Evolutionary conservation across 1,140 invertebrate genomes (phyloP).

Genomic region (Drosophila trapezifrons): DNA sequence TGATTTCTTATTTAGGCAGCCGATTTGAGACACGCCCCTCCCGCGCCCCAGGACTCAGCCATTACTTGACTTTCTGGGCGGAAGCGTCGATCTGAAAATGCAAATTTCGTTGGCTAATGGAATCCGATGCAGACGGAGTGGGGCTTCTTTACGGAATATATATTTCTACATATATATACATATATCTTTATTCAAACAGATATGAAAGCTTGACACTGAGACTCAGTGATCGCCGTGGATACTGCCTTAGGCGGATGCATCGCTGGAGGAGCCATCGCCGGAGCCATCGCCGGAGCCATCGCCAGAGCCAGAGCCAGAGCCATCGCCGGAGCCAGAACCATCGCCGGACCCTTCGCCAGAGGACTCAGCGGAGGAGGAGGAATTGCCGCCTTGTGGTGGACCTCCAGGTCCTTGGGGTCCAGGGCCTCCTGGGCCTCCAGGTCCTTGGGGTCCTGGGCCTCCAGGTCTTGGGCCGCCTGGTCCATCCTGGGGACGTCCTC

Average conservation of each 20-base stretch:
- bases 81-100: constrained; percentile 24
- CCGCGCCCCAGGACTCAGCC: constrained; percentile 2
- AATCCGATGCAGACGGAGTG: constrained; percentile 6
- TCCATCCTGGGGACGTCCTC: too few species aligned
- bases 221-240: not conserved
- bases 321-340: too few species aligned
- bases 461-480: too few species aligned
- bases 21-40: constrained; percentile 53
- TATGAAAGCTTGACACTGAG: not conserved
- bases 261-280: constrained; percentile 2
- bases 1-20: constrained; percentile 77
- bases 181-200: constrained; percentile 24
- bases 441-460: not conserved
- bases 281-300: too few species aligned
- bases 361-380: not conserved
- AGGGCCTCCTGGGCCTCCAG: constrained; percentile 3
- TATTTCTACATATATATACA: not conserved
- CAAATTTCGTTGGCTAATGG: constrained; percentile 23
- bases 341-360: too few species aligned
- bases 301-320: too few species aligned
- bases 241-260: not conserved
- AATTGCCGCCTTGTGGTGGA: too few species aligned
- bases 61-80: constrained; percentile 6
- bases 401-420: not conserved
- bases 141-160: not conserved